Base-by-base conservation (phyloP, 2,888 invertebrate species). In the Agrochola litura region DNA sequence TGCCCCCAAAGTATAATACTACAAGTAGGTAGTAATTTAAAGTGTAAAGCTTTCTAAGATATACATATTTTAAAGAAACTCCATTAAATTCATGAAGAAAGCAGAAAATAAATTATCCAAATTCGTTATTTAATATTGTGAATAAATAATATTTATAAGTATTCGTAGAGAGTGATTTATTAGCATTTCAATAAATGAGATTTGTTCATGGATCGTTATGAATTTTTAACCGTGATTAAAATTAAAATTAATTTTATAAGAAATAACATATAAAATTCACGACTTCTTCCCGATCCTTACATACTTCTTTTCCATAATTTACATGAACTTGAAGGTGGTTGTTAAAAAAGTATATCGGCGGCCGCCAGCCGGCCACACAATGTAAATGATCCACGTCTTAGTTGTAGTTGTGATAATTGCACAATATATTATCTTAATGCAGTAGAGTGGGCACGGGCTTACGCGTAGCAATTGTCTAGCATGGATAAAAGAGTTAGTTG, bases 301-400 rank as follows among this genome's bases (percentile, higher is more conserved):
- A 46, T 46, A 46, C 14, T 46, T 0, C 14, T 46, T 46, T 12
- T 46, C 3, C 46, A 3, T 46, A 3, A 46, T 12, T 46, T 46
- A 8, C 12, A 43, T 43, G 43, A 43, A 43, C 43, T 43, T 10
- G 43, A 43, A 10, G 2, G 10, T 10, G 43, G 43, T 43, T 10
- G 43, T 84, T 88, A 88, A 85, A 89, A 89, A 91, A 90, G 88
- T 88, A 78, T 89, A 90, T 87, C 85, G 52, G 56, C 65, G 68
- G 60, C 75, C 52, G 73, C 43, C 64, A 71, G 65, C 56, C 49
- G 66, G 14, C 72, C 67, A 63, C 66, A 84, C 82, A 79, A 82
- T 84, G 79, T 76, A 76, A 77, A 84, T 76, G 73, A 85, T 83
- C 76, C 66, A 37, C 64, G 52, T 66, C 76, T 77, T n/a, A 72